Evolutionary conservation across 2,888 invertebrate species (phyloP), one percentile per base, ranked within the genome.

Genomic region (Apantesis nais): DNA sequence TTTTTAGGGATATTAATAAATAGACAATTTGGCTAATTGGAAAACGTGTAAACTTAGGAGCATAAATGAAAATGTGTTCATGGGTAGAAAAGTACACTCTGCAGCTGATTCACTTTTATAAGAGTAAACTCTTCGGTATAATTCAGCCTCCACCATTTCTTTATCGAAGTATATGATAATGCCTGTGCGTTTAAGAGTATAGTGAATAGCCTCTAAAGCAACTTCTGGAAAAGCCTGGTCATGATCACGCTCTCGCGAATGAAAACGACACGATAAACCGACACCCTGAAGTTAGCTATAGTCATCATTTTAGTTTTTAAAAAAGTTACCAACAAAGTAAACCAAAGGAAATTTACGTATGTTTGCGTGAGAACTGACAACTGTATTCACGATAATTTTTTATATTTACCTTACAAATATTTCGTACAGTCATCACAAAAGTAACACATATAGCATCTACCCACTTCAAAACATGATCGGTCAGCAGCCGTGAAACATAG

Each of bases 401-500:
- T 73, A 74, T 70, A 83, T 86, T 89, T 94, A 94, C 94, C 94
- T 94, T 92, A 92, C 81, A 91, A 92, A 89, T 90, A 89, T 90
- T 88, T 92, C 90, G 92, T 90, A 92, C 90, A 93, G 90, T 92
- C 94, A 94, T 94, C 93, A 94, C 94, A 94, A 93, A 93, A 91
- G 90, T 92, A 93, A 92, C 92, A 93, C 91, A 91, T 92, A 88
- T 88, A 89, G 84, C 90, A 90, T 90, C 84, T 90, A 88, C 85
- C 90, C 91, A 93, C 94, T 92, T 93, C 92, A 94, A 94, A 94
- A 93, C 93, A 93, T 92, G 90, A 93, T 93, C 93, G 90, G 94
- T 94, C 94, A 93, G 87, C 88, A 88, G 83, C 83, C 82, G 83
- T 82, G 78, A 83, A 78, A 72, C 79, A 85, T 86, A 84, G 84